A percentile compares a stretch with the other conserved stretches of the same genome.
Evolutionary conservation across 2,113 vertebrate genomes (phyloP).

Genomic region (Mobula hypostoma): DNA sequence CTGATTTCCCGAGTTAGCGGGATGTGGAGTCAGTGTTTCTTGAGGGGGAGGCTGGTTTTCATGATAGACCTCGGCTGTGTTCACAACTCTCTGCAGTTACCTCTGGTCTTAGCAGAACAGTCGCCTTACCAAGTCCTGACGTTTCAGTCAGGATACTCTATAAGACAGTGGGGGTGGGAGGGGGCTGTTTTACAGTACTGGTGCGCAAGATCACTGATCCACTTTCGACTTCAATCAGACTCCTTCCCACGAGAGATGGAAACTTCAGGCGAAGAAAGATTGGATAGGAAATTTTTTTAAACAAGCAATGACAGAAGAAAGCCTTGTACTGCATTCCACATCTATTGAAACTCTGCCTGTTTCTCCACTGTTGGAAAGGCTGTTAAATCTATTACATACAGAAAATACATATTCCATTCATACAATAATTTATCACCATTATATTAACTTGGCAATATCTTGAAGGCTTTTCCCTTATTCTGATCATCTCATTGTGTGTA

Average conservation of each 20-base stretch:
- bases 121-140: too few relatives aligned
- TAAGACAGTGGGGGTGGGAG: not conserved
- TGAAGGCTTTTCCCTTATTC: not conserved
- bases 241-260: not conserved
- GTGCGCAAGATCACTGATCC: not conserved
- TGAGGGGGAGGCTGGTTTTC: too few relatives aligned
- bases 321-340: not conserved
- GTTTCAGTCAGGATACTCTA: not conserved
- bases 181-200: not conserved
- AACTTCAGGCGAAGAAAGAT: not conserved
- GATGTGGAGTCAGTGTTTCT: too few relatives aligned
- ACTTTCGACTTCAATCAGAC: not conserved
- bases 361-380: not conserved
- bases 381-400: not conserved
- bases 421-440: not conserved
- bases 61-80: too few relatives aligned
- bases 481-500: not conserved
- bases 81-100: too few relatives aligned
- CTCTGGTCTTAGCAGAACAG: too few relatives aligned
- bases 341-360: not conserved
- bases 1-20: too few relatives aligned
- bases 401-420: not conserved
- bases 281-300: not conserved
- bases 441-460: not conserved
- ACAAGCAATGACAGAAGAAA: not conserved